A percentile compares a stretch with the other conserved stretches of the same genome.
Evolutionary conservation across 2,888 invertebrate species (phyloP).

Genomic region (Sinopyrophorus schimmeli): DNA sequence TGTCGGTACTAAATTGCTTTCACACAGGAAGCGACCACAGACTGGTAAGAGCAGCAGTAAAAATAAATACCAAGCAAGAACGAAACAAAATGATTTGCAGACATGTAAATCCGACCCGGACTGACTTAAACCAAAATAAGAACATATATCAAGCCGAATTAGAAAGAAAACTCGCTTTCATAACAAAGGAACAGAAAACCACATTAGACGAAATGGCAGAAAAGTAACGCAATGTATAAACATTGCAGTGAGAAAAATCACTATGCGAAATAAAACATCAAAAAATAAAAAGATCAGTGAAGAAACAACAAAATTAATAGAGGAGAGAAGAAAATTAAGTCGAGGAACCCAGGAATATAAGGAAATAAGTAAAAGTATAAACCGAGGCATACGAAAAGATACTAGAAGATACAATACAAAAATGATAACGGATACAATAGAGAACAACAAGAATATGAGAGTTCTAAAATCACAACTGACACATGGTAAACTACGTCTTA

Average conservation of each 20-base stretch:
- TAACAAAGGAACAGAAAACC: too few species aligned
- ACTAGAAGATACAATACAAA: neutral
- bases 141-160: too few species aligned
- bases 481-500: neutral
- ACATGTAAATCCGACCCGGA: too few species aligned
- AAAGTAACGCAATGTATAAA: too few species aligned
- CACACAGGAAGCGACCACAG: slow-evolving; percentile 1
- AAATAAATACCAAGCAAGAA: neutral
- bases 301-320: neutral
- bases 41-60: slow-evolving; percentile 1
- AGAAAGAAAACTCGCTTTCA: too few species aligned
- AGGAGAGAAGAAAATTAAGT: neutral
- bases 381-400: neutral
- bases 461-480: slow-evolving; percentile 3
- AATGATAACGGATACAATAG: slow-evolving; percentile 5
- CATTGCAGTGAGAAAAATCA: too few species aligned
- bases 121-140: too few species aligned
- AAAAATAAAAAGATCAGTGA: slow-evolving; percentile 2
- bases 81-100: neutral
- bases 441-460: slow-evolving; percentile 3
- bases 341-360: slow-evolving; percentile 1
- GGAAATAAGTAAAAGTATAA: neutral
- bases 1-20: neutral
- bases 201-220: too few species aligned
- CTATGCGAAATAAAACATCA: neutral